Conservation (phyloP, 2,113 vertebrate genomes). For the Caranx ignobilis region DNA sequence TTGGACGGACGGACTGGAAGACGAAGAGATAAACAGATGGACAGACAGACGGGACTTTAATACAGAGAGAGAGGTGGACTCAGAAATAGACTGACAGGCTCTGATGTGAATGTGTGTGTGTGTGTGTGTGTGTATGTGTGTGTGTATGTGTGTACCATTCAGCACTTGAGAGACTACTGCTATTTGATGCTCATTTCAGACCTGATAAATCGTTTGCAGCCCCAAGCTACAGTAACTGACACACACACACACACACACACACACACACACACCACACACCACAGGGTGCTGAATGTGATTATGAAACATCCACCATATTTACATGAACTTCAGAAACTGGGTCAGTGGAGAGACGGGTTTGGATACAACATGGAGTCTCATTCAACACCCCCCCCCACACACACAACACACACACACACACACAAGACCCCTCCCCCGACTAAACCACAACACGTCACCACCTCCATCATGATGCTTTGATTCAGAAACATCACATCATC, state of each 20-base stretch:
- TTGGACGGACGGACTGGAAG: slow-evolving; percentile 48
- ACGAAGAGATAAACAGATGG: slow-evolving; percentile 63
- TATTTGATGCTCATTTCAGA: slow-evolving; percentile 38
- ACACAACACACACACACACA: no score
- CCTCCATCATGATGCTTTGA: no score
- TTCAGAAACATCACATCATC: no score
- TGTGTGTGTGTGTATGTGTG: not conserved
- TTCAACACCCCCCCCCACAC: no score
- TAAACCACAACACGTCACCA: no score
- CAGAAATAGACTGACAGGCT: slow-evolving; percentile 24
- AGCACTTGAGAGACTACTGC: not conserved
- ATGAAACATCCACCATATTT: no score
- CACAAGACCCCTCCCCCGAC: no score
- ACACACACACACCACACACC: slow-evolving; percentile 1
- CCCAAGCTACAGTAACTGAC: no score
- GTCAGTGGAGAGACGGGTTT: not conserved
- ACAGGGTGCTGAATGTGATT: not conserved
- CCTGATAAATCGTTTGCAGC: slow-evolving; percentile 9
- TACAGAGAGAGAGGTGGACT: slow-evolving; percentile 12
- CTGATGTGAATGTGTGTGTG: not conserved
- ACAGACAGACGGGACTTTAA: slow-evolving; percentile 52
- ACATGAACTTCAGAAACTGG: not conserved
- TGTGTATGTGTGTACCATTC: not conserved
- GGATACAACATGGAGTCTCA: no score
- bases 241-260: not conserved